Evolutionary conservation across 2,113 vertebrate genomes (phyloP), one percentile per base, ranked within the genome.

Genomic region (Neodontobutis hainanensis): DNA sequence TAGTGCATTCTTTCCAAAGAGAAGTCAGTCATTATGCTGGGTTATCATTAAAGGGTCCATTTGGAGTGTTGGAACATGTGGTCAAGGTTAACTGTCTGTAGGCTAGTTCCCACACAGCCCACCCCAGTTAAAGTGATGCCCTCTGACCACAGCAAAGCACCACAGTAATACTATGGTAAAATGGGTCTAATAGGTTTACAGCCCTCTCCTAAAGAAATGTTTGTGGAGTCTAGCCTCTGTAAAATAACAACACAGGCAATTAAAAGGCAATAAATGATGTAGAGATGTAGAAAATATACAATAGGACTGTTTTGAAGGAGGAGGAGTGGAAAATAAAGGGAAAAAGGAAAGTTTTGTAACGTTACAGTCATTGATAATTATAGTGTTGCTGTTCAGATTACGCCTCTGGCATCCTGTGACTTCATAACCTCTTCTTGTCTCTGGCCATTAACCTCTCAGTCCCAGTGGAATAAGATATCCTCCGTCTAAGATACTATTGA

Each of bases 71-170:
- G 77, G 74, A 89, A 90, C 86, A 82, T 85, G 83, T 89, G 90
- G 88, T 90, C 90, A 91, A 89, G 85, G 87, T 90, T 90, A 91
- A 85, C 68, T 83, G 70, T 88, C 84, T 86, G 73, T 75, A 66
- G 86, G 70, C 81, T 78, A 48, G 85, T 91, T 91, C 90, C 87
- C 88, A 91, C 88, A 89, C 84, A 82, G 55, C 69, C 67, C 68
- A 50, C 61, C 43, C 68, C 58, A 51, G 55, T 81, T 84, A 79
- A 81, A 85, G 47, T 16, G 44, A 12, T 60, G 42, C 56, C 58
- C 49, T 61, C 71, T 69, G 74, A 87, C 78, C 75, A 15, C 35
- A 68, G 38, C 67, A 66, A 42, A 60, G 63, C 51, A 51, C 32
- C 44, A 5, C 58, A 16, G 60, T 62, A 50, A 6, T 19, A 2